Base-by-base conservation (phyloP, 2,888 invertebrate species). In the Panzeria rudis region DNA sequence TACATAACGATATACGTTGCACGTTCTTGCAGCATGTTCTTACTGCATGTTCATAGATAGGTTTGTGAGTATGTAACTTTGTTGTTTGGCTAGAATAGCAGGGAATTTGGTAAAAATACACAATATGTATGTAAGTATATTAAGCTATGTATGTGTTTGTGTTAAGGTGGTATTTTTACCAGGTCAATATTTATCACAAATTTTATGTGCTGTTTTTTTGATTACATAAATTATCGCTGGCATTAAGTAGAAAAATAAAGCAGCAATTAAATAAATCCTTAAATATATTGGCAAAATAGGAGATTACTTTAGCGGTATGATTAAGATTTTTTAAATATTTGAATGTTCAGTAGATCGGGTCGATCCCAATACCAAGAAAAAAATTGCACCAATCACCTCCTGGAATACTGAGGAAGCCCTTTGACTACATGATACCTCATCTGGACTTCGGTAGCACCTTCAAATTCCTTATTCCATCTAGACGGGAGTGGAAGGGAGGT, bases 181-280 rank as follows among this genome's bases (percentile, higher is more conserved):
- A 80, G 84, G 84, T 84, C 80, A 84, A 80, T 76, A 71, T 80
- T 84, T 75, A 78, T 80, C 64, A 75, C 75, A 84, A 80, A 71
- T 75, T 62, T 72, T 71, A 59, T 71, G 8, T 29, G 56, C 7
- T 8, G 41, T 38, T 56, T 72, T 68, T 25, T 41, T 29, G n/a
- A 2, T 61, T 44, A n/a, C 11, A 47, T 47, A 17, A 9, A 72
- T 44, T 73, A 23, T 50, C 56, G 20, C 13, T 66, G 11, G 15
- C 15, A 44, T 15, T 54, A 35, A 66, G 35, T 13, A 13, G 23
- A 2, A 20, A 50, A 17, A 50, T 38, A 50, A 61, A 44, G 15
- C 50, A 38, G 23, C 35, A 50, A 32, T 78, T 59, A 52, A 50
- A 59, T 47, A 56, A 68, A 52, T 68, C 3, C 17, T 15, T 9